Evolutionary conservation across 2,888 invertebrate species (phyloP).

Genomic region (Vandiemenella viatica): DNA sequence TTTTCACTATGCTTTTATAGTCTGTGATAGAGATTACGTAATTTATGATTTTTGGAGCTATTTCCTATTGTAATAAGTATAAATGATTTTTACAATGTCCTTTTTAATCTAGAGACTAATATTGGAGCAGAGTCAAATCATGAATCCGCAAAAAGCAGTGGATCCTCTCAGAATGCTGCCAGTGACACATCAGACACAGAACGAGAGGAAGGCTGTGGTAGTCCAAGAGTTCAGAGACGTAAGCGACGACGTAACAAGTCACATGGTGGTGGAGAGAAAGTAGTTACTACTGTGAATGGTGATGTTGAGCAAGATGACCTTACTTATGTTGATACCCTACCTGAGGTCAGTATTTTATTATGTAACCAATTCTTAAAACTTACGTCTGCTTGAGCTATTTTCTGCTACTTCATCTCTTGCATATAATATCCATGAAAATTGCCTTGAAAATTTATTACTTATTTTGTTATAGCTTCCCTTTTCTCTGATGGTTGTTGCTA

Average conservation of each 20-base stretch:
- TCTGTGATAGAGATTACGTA: too few species aligned
- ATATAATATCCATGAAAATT: too few species aligned
- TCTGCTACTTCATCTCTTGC: too few species aligned
- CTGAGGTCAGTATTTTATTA: constrained; percentile 66
- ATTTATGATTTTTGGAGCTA: too few species aligned
- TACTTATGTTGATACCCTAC: constrained; percentile 69
- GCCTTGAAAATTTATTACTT: too few species aligned
- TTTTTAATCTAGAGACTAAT: too few species aligned
- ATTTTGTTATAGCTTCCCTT: too few species aligned
- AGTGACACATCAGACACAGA: constrained; percentile 53
- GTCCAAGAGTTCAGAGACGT: constrained; percentile 64
- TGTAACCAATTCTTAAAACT: background rate
- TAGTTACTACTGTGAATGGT: constrained; percentile 25
- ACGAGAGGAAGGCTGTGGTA: constrained; percentile 56
- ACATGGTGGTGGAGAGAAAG: constrained; percentile 27
- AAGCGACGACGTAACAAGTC: constrained; percentile 34
- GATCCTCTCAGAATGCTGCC: constrained; percentile 24
- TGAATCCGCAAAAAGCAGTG: constrained; percentile 31
- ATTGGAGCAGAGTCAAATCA: constrained; percentile 25
- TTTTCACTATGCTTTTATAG: too few species aligned
- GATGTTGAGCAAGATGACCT: constrained; percentile 46
- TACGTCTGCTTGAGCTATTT: too few species aligned
- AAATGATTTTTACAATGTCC: too few species aligned
- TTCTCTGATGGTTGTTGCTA: too few species aligned
- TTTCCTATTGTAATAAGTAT: too few species aligned